Evolutionary conservation across 2,797 vertebrate genomes (phyloP).

Genomic region (Caiman crocodilus): DNA sequence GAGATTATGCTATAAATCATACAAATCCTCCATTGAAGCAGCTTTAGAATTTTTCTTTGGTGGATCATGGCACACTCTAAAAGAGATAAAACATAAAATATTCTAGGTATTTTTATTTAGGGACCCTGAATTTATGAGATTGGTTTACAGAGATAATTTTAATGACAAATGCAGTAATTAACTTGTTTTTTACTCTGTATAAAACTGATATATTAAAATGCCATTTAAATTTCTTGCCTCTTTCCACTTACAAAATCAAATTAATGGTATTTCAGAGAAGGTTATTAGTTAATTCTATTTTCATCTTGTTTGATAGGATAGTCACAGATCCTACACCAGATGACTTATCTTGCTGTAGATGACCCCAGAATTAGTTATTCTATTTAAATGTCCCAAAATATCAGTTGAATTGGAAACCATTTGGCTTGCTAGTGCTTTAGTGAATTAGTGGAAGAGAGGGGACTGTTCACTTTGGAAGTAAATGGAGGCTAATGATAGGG

Average conservation of each 20-base stretch:
- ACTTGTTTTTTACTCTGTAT: not conserved
- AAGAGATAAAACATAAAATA: conserved; percentile 24
- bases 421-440: rapidly evolving
- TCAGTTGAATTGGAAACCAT: not conserved
- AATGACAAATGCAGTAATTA: conserved; percentile 34
- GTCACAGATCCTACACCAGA: not conserved
- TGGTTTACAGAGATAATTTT: conserved; percentile 45
- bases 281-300: not conserved
- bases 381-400: rapidly evolving
- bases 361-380: not conserved
- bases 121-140: conserved; percentile 32
- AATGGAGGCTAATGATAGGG: not conserved
- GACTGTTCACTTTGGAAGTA: rapidly evolving
- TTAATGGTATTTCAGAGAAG: not conserved
- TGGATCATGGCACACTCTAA: conserved; percentile 44
- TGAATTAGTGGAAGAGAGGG: not conserved
- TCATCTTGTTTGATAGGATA: not conserved
- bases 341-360: not conserved
- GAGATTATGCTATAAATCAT: conserved; percentile 62
- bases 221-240: not conserved
- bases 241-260: not conserved
- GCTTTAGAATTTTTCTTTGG: conserved; percentile 41
- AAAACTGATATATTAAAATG: conserved; percentile 45
- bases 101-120: conserved; percentile 15
- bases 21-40: conserved; percentile 42